Conservation (phyloP, 2,888 invertebrate species). For the Drosophila melanosoma region DNA sequence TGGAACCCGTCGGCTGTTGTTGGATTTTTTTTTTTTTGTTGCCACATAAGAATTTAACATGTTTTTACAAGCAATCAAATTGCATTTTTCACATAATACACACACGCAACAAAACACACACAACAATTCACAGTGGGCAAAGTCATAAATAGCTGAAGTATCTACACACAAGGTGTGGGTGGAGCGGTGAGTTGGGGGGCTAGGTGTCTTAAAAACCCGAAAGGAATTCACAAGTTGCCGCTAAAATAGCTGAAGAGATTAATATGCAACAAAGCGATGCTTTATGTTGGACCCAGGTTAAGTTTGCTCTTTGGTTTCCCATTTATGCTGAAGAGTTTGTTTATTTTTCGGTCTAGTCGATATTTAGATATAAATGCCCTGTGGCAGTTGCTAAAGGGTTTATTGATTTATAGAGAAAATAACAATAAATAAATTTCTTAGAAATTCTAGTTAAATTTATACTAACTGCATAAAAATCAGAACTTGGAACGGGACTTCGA, state of each 20-base stretch:
- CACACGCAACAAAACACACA: conserved; percentile 11
- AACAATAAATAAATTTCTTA: neutral
- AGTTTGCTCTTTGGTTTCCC: conserved; percentile 4
- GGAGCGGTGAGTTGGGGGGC: neutral
- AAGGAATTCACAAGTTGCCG: conserved; percentile 65
- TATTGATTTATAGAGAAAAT: neutral
- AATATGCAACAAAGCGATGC: conserved; percentile 57
- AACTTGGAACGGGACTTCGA: too few relatives aligned
- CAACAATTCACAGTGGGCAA: conserved; percentile 27
- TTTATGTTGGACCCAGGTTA: conserved; percentile 36
- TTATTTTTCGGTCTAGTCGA: conserved; percentile 44
- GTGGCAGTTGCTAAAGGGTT: neutral
- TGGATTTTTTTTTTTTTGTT: conserved; percentile 37
- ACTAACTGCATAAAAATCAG: too few relatives aligned
- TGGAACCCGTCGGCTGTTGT: conserved; percentile 24
- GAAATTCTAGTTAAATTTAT: too few relatives aligned
- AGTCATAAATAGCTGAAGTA: conserved; percentile 48
- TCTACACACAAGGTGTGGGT: neutral
- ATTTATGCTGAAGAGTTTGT: conserved; percentile 24
- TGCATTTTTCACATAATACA: conserved; percentile 83
- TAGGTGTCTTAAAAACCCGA: conserved; percentile 11
- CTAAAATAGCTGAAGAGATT: conserved; percentile 61
- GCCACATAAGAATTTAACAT: conserved; percentile 75
- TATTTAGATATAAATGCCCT: conserved; percentile 2
- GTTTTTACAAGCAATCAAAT: conserved; percentile 84